Conservation (phyloP, 1,140 invertebrate genomes). For the Idris sp. region DNA sequence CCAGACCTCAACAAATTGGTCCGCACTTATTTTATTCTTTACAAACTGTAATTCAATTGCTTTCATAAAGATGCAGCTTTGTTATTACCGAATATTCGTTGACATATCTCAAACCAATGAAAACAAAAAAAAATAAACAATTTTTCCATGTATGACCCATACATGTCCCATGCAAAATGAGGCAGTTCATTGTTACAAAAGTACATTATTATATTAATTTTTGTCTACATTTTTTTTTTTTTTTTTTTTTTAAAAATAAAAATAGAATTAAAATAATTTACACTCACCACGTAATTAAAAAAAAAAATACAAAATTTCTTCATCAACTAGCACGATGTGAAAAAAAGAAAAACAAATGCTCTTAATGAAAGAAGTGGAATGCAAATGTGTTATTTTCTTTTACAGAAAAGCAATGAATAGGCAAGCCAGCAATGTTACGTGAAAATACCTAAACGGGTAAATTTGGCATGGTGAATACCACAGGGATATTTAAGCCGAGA, state of each 20-base stretch:
- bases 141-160: no score
- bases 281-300: no score
- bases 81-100: not conserved
- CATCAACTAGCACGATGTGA: not conserved
- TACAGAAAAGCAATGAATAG: slow-evolving; percentile 9
- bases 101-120: no score
- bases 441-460: slow-evolving; percentile 29
- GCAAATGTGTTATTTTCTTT: slow-evolving; percentile 7
- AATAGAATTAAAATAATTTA: no score
- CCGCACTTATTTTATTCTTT: no score
- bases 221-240: no score
- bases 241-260: no score
- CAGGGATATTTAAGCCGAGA: slow-evolving; percentile 9
- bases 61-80: slow-evolving; percentile 13
- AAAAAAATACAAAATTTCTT: not conserved
- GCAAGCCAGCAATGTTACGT: slow-evolving; percentile 2
- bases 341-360: not conserved
- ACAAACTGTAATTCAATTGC: slow-evolving; percentile 17
- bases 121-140: no score
- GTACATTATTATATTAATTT: no score
- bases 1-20: no score
- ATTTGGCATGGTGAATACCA: slow-evolving; percentile 9
- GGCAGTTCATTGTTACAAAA: no score
- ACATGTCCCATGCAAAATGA: no score
- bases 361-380: slow-evolving; percentile 24